Percentiles rank a stretch among this genome's conserved stretches.
phyloP scores from a whole-genome alignment of 1,140 invertebrate genomes.

The Vanessa tameamea region DNA sequence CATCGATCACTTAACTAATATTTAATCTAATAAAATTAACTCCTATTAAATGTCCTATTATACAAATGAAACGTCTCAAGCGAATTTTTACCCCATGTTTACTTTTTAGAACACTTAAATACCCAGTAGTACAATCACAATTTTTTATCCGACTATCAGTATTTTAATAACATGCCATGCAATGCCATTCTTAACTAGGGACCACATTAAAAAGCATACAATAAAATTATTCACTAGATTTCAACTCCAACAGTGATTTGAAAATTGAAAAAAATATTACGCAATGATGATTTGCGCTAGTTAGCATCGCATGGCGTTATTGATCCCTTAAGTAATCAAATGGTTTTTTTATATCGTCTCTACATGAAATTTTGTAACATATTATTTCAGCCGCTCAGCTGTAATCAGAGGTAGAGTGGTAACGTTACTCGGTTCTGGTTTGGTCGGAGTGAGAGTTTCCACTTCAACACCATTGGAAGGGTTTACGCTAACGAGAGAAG shows the following conservation, averaged over 20 bases:
- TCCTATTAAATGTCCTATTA: background rate
- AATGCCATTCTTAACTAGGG: too few species aligned
- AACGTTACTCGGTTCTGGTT: conserved; percentile 92
- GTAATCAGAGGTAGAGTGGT: conserved; percentile 97
- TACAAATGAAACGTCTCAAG: background rate
- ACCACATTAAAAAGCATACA: too few species aligned
- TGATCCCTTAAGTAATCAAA: background rate
- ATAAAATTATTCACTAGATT: too few species aligned
- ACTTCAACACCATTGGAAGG: conserved; percentile 94
- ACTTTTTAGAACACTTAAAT: background rate
- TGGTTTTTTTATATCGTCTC: background rate
- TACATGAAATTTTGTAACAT: conserved; percentile 6
- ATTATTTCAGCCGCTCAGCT: conserved; percentile 90
- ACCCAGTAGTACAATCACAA: background rate
- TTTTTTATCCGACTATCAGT: background rate
- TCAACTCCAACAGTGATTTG: background rate
- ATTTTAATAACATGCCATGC: conserved; percentile 4
- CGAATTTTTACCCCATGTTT: background rate
- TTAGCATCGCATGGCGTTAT: background rate
- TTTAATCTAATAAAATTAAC: background rate
- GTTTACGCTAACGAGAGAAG: conserved; percentile 94
- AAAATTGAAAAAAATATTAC: too few species aligned
- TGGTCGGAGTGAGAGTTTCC: conserved; percentile 96
- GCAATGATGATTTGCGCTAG: background rate
- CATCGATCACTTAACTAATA: background rate